Percentiles rank a stretch among this genome's conserved stretches.
These are phyloP conservation scores for Peromyscus aztecus DNA, from an alignment of 2,797 vertebrate genomes.

Conservation along the genomic window DNA sequence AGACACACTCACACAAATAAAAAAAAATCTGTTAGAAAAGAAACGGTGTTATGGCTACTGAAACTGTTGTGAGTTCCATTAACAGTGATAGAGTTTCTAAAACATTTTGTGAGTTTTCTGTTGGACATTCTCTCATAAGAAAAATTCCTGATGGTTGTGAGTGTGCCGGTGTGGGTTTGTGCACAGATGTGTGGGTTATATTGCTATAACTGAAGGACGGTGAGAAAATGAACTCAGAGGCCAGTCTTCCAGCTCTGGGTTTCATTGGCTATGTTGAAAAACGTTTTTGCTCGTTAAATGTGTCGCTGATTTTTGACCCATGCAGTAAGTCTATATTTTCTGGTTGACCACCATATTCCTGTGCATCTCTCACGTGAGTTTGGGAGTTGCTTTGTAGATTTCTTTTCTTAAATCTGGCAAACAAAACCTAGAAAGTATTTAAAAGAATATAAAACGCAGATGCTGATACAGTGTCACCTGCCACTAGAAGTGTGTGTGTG, in stretches of 20 bases:
- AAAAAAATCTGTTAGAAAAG: neutral
- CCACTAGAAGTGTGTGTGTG: neutral
- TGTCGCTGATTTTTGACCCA: slow-evolving; percentile 14
- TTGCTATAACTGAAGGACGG: neutral
- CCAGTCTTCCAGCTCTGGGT: slow-evolving; percentile 4
- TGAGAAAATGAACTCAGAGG: slow-evolving; percentile 34
- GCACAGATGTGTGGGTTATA: neutral
- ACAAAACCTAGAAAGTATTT: slow-evolving; percentile 35
- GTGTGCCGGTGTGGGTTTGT: neutral
- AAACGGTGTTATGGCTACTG: neutral
- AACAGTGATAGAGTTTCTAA: neutral
- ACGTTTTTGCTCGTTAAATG: neutral
- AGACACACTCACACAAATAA: neutral
- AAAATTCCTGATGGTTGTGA: neutral
- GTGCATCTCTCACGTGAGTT: neutral
- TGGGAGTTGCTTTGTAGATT: neutral
- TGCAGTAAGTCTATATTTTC: neutral
- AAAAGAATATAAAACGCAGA: neutral
- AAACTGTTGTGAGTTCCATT: neutral
- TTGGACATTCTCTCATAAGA: neutral
- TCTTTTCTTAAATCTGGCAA: slow-evolving; percentile 21
- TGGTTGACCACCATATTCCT: neutral
- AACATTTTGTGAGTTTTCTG: neutral
- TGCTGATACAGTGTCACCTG: neutral
- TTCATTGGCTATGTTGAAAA: neutral